A percentile compares a stretch with the other conserved stretches of the same genome.
phyloP scores from a whole-genome alignment of 2,797 vertebrate species.

The Gambelia wislizenii region DNA sequence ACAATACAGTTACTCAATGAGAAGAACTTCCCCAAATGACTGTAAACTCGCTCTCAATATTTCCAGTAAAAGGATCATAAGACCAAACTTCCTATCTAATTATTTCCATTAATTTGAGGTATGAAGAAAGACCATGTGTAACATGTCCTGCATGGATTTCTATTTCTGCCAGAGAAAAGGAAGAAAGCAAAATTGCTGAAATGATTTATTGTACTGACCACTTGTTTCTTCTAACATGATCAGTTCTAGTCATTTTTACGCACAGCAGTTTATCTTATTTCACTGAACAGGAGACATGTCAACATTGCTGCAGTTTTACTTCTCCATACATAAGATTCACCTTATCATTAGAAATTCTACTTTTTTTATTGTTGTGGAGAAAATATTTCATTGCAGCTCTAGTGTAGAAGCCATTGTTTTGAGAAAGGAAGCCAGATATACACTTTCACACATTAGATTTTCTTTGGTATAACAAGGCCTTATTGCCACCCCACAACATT shows the following conservation, averaged over 20 bases:
- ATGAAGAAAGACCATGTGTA: neutral
- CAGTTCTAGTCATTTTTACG: neutral
- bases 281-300: neutral
- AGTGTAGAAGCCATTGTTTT: too few relatives aligned
- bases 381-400: too few relatives aligned
- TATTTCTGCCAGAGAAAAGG: neutral
- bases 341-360: neutral
- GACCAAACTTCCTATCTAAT: neutral
- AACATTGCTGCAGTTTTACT: neutral
- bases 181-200: neutral
- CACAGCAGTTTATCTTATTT: neutral
- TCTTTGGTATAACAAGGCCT: too few relatives aligned
- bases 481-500: too few relatives aligned
- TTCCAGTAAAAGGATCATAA: neutral
- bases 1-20: too few relatives aligned
- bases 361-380: constrained; percentile 1
- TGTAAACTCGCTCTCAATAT: neutral
- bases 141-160: neutral
- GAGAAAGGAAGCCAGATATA: too few relatives aligned
- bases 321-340: neutral
- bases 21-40: neutral
- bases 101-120: neutral
- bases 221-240: neutral
- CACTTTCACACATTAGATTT: too few relatives aligned
- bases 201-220: neutral